A percentile compares a stretch with the other conserved stretches of the same genome.
These are phyloP conservation scores for Actenoides hombroni DNA, from an alignment of 2,113 vertebrate genomes.

Conservation along the genomic window DNA sequence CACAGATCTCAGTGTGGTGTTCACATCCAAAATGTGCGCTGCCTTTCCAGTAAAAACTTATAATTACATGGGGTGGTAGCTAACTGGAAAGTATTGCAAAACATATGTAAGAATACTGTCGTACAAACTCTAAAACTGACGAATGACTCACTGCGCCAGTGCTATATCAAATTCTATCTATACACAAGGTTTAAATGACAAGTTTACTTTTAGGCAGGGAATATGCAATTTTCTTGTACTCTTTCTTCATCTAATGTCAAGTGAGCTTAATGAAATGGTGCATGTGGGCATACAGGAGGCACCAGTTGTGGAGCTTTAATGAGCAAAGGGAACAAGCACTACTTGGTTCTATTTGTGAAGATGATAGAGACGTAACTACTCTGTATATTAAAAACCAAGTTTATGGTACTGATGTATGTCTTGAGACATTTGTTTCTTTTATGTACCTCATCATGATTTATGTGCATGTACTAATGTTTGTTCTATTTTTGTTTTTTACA, in stretches of 20 bases:
- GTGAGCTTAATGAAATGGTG: slow-evolving; percentile 54
- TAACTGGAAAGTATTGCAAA: slow-evolving; percentile 65
- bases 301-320: slow-evolving; percentile 47
- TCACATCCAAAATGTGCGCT: slow-evolving; percentile 32
- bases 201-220: slow-evolving; percentile 63
- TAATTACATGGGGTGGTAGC: slow-evolving; percentile 52
- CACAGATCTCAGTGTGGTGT: neutral
- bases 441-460: neutral
- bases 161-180: slow-evolving; percentile 65
- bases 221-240: slow-evolving; percentile 68
- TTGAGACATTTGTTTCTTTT: neutral
- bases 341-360: neutral
- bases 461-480: neutral
- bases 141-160: slow-evolving; percentile 42
- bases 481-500: neutral
- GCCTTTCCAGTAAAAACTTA: slow-evolving; percentile 47
- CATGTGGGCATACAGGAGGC: slow-evolving; percentile 54
- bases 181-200: slow-evolving; percentile 63
- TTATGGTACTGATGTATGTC: neutral
- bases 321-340: slow-evolving; percentile 9
- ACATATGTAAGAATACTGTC: slow-evolving; percentile 65
- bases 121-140: slow-evolving; percentile 64
- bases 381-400: neutral
- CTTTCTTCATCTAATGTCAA: slow-evolving; percentile 61
- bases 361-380: neutral